A percentile compares a stretch with the other conserved stretches of the same genome.
Evolutionary conservation across 2,113 vertebrate species (phyloP).

Genomic region (Elephantulus edwardii): DNA sequence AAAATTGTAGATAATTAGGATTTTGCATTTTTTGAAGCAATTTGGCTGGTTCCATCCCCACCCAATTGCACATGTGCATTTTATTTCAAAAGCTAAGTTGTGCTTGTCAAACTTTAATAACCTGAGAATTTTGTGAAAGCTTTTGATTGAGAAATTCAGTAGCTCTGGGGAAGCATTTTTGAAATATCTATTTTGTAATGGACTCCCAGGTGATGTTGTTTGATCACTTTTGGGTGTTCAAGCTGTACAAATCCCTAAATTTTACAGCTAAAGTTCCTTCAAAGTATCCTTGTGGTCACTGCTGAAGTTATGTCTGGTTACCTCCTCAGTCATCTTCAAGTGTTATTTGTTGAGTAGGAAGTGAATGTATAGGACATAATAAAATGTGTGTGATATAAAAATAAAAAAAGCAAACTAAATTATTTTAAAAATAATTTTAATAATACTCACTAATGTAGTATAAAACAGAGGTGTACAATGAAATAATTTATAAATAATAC

Average conservation of each 20-base stretch:
- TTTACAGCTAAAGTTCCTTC: background rate
- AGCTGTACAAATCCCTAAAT: background rate
- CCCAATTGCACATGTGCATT: background rate
- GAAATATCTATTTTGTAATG: background rate
- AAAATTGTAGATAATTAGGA: no score
- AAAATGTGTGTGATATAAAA: background rate
- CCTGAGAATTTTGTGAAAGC: background rate
- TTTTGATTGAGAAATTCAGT: background rate
- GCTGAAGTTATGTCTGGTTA: background rate
- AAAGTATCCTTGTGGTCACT: background rate
- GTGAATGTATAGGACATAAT: background rate
- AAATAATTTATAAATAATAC: slow-evolving; percentile 7
- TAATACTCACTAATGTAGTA: background rate
- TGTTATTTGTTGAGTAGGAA: background rate
- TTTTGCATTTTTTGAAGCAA: background rate
- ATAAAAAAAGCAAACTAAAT: background rate
- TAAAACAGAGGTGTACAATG: slow-evolving; percentile 21
- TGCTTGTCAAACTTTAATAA: background rate
- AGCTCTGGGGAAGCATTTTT: background rate
- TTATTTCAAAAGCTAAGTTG: background rate
- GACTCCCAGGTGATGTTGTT: background rate
- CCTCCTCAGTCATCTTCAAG: background rate
- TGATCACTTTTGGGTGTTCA: background rate
- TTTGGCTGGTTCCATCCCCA: background rate
- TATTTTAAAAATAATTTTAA: slow-evolving; percentile 43